phyloP scores from a whole-genome alignment of 2,797 vertebrate genomes.

The Tinamus major region DNA sequence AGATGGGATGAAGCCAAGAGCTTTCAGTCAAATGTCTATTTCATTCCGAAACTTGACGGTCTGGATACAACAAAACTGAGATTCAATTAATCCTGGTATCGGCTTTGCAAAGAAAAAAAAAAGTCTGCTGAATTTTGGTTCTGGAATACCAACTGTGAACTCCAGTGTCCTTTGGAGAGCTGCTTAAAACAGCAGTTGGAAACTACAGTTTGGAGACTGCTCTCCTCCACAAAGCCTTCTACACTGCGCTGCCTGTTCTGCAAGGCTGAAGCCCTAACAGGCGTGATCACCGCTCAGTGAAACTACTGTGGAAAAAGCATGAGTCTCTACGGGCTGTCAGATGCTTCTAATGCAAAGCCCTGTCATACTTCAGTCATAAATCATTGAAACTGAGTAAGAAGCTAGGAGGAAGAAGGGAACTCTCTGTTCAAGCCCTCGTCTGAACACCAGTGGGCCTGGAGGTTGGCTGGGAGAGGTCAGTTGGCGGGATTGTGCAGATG shows the following conservation, averaged over 20 bases:
- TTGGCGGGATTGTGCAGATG: background rate
- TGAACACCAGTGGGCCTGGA: background rate
- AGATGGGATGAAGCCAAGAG: background rate
- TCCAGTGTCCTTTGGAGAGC: background rate
- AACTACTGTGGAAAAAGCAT: background rate
- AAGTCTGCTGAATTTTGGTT: background rate
- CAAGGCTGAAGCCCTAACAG: background rate
- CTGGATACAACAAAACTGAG: background rate
- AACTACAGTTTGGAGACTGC: background rate
- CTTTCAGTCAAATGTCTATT: background rate
- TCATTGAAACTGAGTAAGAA: background rate
- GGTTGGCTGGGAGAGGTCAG: background rate
- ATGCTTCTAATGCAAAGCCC: background rate
- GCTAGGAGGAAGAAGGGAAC: background rate
- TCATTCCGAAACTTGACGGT: background rate
- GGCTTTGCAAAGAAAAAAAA: background rate
- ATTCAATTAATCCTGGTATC: slow-evolving; percentile 1
- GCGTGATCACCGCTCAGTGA: fast-evolving
- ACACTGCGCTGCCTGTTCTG: background rate
- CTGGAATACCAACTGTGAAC: background rate
- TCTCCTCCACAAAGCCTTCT: background rate
- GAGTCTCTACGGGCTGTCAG: background rate
- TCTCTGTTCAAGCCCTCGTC: background rate
- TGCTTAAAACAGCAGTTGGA: background rate
- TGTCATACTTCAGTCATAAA: background rate